phyloP scores from a whole-genome alignment of 2,797 vertebrate genomes.

The Prunella strophiata region DNA sequence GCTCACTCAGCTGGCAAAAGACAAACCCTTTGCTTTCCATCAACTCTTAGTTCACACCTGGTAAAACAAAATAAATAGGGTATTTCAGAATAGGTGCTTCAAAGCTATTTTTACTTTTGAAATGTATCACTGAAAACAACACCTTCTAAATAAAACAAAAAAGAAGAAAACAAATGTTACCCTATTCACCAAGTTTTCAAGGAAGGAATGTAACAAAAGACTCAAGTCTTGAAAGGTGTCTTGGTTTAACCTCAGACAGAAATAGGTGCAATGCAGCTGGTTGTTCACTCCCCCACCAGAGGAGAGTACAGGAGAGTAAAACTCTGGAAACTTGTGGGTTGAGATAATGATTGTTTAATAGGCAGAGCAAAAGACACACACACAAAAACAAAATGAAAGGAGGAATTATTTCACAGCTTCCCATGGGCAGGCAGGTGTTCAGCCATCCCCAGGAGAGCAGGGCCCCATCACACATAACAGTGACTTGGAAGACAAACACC shows the following conservation, averaged over 20 bases:
- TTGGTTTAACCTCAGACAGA: background rate
- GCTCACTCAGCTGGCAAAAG: slow-evolving; percentile 14
- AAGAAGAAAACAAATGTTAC: background rate
- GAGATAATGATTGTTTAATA: background rate
- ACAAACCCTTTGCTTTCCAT: background rate
- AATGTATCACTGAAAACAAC: background rate
- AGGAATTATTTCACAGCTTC: background rate
- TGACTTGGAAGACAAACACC: background rate
- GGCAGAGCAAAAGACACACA: background rate
- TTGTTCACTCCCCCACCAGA: background rate
- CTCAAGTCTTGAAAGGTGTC: background rate
- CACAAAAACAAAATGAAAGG: background rate
- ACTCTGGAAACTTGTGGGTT: background rate
- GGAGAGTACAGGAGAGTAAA: background rate
- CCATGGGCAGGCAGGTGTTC: background rate
- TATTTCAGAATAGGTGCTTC: slow-evolving; percentile 12
- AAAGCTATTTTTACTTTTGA: slow-evolving; percentile 17
- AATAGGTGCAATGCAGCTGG: background rate
- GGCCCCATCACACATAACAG: background rate
- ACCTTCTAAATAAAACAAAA: background rate
- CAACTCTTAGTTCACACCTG: background rate
- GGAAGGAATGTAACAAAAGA: background rate
- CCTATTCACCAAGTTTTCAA: background rate
- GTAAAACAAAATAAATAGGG: background rate
- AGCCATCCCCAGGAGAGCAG: background rate